Percentiles rank a stretch among this genome's conserved stretches.
These are phyloP conservation scores for Petaurus breviceps DNA, from an alignment of 2,113 vertebrate species.

Conservation along the genomic window DNA sequence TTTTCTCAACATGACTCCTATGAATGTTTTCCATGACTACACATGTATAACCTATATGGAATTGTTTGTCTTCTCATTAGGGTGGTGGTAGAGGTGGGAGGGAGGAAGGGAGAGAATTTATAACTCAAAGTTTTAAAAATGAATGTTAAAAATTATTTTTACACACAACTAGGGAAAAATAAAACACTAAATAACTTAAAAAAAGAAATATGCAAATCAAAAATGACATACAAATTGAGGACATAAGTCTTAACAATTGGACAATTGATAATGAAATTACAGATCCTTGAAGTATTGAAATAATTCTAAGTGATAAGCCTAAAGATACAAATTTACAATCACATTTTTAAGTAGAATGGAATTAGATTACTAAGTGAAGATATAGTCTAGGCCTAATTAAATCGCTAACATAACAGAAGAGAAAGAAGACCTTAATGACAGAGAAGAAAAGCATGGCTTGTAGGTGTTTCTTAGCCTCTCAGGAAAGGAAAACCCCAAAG, in stretches of 20 bases:
- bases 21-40: too few relatives aligned
- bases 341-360: background rate
- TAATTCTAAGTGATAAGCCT: background rate
- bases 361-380: background rate
- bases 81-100: too few relatives aligned
- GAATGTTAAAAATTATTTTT: too few relatives aligned
- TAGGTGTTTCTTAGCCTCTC: background rate
- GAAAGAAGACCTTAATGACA: background rate
- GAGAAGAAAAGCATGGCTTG: background rate
- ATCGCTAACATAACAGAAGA: background rate
- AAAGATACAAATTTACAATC: background rate
- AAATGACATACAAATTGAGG: background rate
- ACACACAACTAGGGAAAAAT: too few relatives aligned
- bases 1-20: too few relatives aligned
- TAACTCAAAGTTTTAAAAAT: too few relatives aligned
- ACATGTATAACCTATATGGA: too few relatives aligned
- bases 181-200: too few relatives aligned
- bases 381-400: background rate
- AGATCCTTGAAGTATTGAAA: background rate
- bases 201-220: background rate
- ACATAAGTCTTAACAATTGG: background rate
- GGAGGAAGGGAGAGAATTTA: too few relatives aligned
- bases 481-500: background rate
- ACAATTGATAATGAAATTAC: background rate
- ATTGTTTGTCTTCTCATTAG: too few relatives aligned